Base-by-base conservation (phyloP, 2,888 invertebrate genomes). In the Caenorhabditis sp. region DNA sequence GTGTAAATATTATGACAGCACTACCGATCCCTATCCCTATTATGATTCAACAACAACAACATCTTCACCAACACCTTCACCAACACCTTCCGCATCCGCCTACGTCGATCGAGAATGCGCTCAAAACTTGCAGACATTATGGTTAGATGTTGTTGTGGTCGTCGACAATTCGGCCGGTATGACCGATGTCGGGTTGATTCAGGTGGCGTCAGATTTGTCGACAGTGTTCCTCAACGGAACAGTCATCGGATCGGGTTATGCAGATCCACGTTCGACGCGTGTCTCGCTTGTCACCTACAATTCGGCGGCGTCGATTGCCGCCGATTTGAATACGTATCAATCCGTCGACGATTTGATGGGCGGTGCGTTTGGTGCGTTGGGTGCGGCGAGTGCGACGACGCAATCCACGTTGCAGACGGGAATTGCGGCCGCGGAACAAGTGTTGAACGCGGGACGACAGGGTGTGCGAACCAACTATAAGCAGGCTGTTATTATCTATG, bases 141-240 rank as follows among this genome's bases (percentile, higher is more conserved):
- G 72, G 72, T 37, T 72, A 5, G 72, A 72, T 21, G 66, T 72
- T 8, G 67, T 72, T 17, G 54, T 58, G 2, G 67, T 72, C 17
- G 62, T 67, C 4, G 72, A 72, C 23, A 72, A 67, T n/a, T 66
- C 66, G 10, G 60, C 51, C n/a, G 72, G 72, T 60, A 72, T 72
- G 72, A 67, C 64, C 0, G 27, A 61, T 19, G n/a, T n/a, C 1
- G 72, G 67, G 26, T 19, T 66, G 31, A 61, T 43, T 49, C 60
- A 60, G n/a, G n/a, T 63, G 1, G 63, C 68, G 37, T 61, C 69
- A n/a, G 50, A 62, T 21, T 61, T 73, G 4, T 65, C 59, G 5
- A 62, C 60, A 37, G 58, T 65, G 1, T 66, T 73, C 62, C 27
- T 62, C 43, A 49, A 67, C 1, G 26, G 27, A 23, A 72, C 67